Percentiles rank a stretch among this genome's conserved stretches.
These are phyloP conservation scores for Gambelia wislizenii DNA, from an alignment of 2,797 vertebrate genomes.

Conservation along the genomic window DNA sequence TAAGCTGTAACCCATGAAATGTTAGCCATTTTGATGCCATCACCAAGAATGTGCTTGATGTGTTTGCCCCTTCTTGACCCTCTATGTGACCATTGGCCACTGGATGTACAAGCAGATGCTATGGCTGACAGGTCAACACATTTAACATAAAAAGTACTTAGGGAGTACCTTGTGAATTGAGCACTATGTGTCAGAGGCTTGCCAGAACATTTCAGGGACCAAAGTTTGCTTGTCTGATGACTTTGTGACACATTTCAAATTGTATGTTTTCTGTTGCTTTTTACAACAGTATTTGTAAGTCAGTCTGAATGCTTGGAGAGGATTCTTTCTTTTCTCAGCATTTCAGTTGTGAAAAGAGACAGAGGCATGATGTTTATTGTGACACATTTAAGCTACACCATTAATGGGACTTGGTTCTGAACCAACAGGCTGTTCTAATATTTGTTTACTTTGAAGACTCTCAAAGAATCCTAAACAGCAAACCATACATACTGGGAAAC, in stretches of 20 bases:
- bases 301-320: background rate
- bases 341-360: too few relatives aligned
- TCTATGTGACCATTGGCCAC: background rate
- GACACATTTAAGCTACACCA: background rate
- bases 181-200: background rate
- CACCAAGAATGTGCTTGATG: too few relatives aligned
- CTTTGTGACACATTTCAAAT: background rate
- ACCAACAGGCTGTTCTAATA: background rate
- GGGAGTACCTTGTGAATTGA: background rate
- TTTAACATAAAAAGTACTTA: background rate
- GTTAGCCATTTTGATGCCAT: background rate
- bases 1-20: background rate
- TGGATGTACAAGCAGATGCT: background rate
- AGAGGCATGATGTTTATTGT: background rate
- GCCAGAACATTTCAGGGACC: background rate
- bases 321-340: too few relatives aligned
- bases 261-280: background rate
- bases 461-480: background rate
- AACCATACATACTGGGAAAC: background rate
- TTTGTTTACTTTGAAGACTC: background rate
- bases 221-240: accelerated
- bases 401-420: background rate
- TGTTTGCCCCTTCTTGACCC: background rate
- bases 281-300: background rate
- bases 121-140: background rate